Base-by-base conservation (phyloP, 2,888 invertebrate species). In the Omphaloscelis lunosa region DNA sequence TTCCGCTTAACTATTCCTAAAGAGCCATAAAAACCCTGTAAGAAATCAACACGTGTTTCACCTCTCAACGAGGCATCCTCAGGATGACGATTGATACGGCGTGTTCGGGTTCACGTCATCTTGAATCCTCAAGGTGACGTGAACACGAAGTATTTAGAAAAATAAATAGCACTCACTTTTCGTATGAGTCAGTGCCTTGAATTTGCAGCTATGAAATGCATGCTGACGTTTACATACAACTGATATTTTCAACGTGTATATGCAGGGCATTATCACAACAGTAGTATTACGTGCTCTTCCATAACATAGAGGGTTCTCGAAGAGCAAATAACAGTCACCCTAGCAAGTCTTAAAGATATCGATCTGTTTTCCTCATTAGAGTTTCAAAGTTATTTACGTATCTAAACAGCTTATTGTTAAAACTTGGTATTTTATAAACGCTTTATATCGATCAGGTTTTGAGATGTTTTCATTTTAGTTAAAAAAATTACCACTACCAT, bases 311-410 rank as follows among this genome's bases (percentile, higher is more conserved):
- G 29, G 58, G 51, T 17, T 59, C 23, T 80, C 7, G 27, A 48
- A 67, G 29, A 34, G 48, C 48, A 79, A 79, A 82, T 67, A 79
- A 27, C 15, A 51, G 27, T 53, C 41, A 61, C 58, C 34, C 48
- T 29, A 41, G 20, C 59, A 39, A 56, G 74, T 53, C 65, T 80
- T 48, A 53, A 75, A 53, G 4, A 7, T 82, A 79, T 82, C 77
- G 83, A 79, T 45, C 83, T 68, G 67, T 80, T 82, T 76, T 58
- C 23, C 45, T 58, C 56, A 68, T 77, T 68, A 82, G 20, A 76
- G 15, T 58, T 82, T 63, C 51, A 51, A 68, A 82, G 15, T 77
- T 62, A 82, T 61, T 23, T 11, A 34, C 27, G 27, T 51, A 48
- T 45, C 15, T 23, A 11, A 41, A 59, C 17, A 51, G 15, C 1